phyloP scores from a whole-genome alignment of 2,888 invertebrate species.

The Epiblema foenella region DNA sequence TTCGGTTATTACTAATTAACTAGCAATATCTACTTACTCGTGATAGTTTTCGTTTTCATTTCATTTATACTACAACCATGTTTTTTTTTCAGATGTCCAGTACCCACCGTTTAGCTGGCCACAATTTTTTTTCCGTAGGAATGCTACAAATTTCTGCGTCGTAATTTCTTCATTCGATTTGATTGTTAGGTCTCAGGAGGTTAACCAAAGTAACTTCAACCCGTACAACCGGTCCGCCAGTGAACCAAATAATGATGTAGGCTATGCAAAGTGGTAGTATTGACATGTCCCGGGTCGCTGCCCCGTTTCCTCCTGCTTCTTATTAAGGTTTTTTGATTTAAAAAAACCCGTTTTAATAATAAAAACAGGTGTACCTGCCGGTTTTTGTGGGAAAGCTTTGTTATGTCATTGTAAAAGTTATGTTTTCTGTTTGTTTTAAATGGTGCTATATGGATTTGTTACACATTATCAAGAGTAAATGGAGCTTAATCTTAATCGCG shows the following conservation, averaged over 20 bases:
- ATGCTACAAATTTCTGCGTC: too few species aligned
- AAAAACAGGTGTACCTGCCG: slow-evolving; percentile 25
- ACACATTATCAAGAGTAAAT: too few species aligned
- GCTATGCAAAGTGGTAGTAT: slow-evolving; percentile 76
- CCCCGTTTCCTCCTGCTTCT: slow-evolving; percentile 70
- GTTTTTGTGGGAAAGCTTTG: slow-evolving; percentile 33
- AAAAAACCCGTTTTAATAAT: slow-evolving; percentile 23
- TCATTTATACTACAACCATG: too few species aligned
- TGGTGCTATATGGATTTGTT: slow-evolving; percentile 3
- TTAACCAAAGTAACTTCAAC: neutral
- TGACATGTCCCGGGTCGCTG: slow-evolving; percentile 81
- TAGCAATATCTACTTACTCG: too few species aligned
- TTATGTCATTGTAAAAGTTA: slow-evolving; percentile 9
- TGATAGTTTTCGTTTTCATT: too few species aligned
- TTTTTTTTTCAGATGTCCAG: too few species aligned
- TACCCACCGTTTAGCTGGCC: too few species aligned
- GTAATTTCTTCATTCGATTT: too few species aligned
- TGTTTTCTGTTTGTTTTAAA: slow-evolving; percentile 24
- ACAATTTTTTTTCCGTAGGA: too few species aligned
- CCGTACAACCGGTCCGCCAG: slow-evolving; percentile 49
- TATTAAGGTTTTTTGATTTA: slow-evolving; percentile 44
- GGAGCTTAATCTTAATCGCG: too few species aligned
- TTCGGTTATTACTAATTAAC: too few species aligned
- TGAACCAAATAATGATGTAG: slow-evolving; percentile 78
- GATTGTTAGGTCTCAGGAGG: too few species aligned